phyloP scores from a whole-genome alignment of 2,888 invertebrate genomes.

The Drosophila greeni region DNA sequence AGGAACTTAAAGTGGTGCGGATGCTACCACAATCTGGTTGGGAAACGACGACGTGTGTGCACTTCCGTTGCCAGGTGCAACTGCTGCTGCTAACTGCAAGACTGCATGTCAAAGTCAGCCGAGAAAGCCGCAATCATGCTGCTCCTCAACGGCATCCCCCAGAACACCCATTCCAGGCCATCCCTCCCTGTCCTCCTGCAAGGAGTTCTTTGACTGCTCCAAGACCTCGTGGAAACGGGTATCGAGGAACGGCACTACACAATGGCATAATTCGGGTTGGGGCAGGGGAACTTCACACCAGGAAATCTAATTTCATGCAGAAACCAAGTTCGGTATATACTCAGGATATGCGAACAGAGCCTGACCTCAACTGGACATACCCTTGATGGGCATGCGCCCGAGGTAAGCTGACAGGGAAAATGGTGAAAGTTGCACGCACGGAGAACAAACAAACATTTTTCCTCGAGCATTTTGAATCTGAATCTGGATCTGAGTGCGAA shows the following conservation, averaged over 20 bases:
- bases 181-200: not conserved
- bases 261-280: not conserved
- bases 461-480: constrained; percentile 3
- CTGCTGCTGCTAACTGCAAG: constrained; percentile 26
- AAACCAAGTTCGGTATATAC: not conserved
- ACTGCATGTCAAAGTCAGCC: constrained; percentile 51
- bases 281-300: not conserved
- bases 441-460: constrained; percentile 3
- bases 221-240: not conserved
- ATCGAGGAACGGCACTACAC: not conserved
- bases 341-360: not conserved
- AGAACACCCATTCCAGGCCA: not conserved
- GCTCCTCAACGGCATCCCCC: constrained; percentile 24
- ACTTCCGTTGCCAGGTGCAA: constrained; percentile 45
- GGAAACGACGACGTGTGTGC: constrained; percentile 17
- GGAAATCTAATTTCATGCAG: constrained; percentile 7
- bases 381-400: not conserved
- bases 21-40: constrained; percentile 13
- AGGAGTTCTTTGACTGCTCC: constrained; percentile 5
- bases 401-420: constrained; percentile 11
- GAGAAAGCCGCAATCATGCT: constrained; percentile 56
- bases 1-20: constrained; percentile 17
- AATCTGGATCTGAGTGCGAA: constrained; percentile 1
- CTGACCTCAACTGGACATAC: constrained; percentile 12
- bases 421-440: constrained; percentile 7